Base-by-base conservation (phyloP, 2,888 invertebrate species). In the Sisyra nigra region DNA sequence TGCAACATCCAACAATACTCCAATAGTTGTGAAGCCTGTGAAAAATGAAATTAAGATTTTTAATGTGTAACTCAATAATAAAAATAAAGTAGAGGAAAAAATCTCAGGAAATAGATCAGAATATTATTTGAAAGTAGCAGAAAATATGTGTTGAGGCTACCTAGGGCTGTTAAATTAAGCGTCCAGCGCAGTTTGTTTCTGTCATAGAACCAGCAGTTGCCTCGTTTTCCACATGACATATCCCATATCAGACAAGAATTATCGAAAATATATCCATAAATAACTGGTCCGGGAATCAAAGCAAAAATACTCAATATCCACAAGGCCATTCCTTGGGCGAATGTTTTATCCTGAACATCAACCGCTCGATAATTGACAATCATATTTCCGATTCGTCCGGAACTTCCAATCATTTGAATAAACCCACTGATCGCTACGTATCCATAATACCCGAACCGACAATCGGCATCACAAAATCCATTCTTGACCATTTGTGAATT, bases 271-370 rank as follows among this genome's bases (percentile, higher is more conserved):
- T 32, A 67, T 1, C 81, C 81, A 48, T 69, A 73, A 36, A 80
- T 60, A 44, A 81, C 75, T 1, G 81, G 80, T 4, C 76, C 78
- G 1, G 81, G 81, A 46, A 80, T 76, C 45, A 79, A 62, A 2
- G 74, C 75, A 50, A 76, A 68, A 17, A 77, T 51, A 40, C 76
- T 76, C 38, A 76, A 58, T 54, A 75, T 59, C 60, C 75, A 71
- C 1, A 76, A 59, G 0, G 71, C 65, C 18, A 78, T 58, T 1
- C 77, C 78, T 54, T 76, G 74, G 0, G 76, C 73, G 51, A 78
- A 69, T 8, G 76, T 71, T 55, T 78, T 78, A 50, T 78, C 77
- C 47, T 67, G 63, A 1, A 65, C 64, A 8, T 69, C 64, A 6
- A 78, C 76, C 8, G 37, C 17, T n/a, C 37, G 62, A 55, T 76